phyloP scores from a whole-genome alignment of 2,113 vertebrate genomes.

The Scomber colias region DNA sequence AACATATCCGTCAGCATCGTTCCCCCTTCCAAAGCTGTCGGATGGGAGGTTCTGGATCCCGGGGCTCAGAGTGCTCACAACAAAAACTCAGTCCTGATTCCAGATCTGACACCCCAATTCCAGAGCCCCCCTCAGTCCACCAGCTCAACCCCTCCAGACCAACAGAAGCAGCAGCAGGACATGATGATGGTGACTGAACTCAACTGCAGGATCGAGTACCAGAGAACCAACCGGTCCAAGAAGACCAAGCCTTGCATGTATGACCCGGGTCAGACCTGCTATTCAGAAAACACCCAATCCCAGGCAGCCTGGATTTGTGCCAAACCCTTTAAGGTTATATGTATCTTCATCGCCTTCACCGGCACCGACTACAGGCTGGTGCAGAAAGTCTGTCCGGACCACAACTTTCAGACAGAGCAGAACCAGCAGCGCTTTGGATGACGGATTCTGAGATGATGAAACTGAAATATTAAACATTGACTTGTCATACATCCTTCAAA shows the following conservation, averaged over 20 bases:
- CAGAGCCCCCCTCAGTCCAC: constrained; percentile 63
- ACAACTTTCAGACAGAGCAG: constrained; percentile 82
- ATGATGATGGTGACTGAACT: constrained; percentile 74
- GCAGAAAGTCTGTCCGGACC: constrained; percentile 87
- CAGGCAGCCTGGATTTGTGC: constrained; percentile 87
- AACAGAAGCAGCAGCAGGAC: constrained; percentile 71
- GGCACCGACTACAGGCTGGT: constrained; percentile 86
- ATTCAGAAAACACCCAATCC: constrained; percentile 85
- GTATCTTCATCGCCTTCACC: constrained; percentile 86
- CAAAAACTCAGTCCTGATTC: constrained; percentile 58
- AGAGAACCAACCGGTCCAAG: constrained; percentile 85
- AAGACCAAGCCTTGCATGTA: constrained; percentile 85
- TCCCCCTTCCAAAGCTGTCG: constrained; percentile 82
- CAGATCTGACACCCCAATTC: constrained; percentile 53
- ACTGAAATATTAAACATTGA: neutral
- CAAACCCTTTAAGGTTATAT: constrained; percentile 87
- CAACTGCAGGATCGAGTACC: constrained; percentile 85
- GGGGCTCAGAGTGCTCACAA: neutral
- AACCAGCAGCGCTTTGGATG: constrained; percentile 78
- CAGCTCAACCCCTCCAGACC: constrained; percentile 34
- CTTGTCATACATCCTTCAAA: constrained; percentile 46
- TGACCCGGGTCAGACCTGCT: constrained; percentile 82
- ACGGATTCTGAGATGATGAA: constrained; percentile 27
- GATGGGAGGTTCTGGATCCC: constrained; percentile 73
- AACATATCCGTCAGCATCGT: constrained; percentile 87